A percentile compares a stretch with the other conserved stretches of the same genome.
phyloP scores from a whole-genome alignment of 2,888 invertebrate genomes.

The Eupithecia insigniata region DNA sequence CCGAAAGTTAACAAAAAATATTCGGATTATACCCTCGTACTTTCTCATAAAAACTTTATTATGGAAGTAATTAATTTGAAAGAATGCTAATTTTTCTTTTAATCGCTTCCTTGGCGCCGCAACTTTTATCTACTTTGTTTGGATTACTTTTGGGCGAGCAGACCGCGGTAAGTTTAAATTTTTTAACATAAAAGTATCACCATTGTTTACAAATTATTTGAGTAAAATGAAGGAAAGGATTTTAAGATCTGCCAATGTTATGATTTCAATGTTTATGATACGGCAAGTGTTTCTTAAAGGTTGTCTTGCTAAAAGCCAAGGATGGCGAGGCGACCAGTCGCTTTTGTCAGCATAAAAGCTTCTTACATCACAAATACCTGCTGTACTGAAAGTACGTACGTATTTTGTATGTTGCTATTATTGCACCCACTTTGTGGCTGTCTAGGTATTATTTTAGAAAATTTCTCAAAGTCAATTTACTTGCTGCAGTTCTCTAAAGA shows the following conservation, averaged over 20 bases:
- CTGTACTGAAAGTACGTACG: background rate
- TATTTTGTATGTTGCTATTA: slow-evolving; percentile 36
- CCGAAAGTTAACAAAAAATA: slow-evolving; percentile 56
- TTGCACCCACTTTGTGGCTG: slow-evolving; percentile 44
- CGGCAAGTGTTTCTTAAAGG: background rate
- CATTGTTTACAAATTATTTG: slow-evolving; percentile 45
- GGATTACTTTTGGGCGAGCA: slow-evolving; percentile 78
- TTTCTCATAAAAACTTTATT: slow-evolving; percentile 76
- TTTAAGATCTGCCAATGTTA: background rate
- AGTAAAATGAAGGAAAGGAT: slow-evolving; percentile 6
- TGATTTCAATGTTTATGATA: background rate
- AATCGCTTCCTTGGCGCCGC: slow-evolving; percentile 80
- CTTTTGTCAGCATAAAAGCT: background rate
- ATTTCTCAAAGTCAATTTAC: slow-evolving; percentile 43
- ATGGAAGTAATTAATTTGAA: slow-evolving; percentile 81
- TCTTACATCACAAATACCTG: background rate
- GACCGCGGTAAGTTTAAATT: slow-evolving; percentile 67
- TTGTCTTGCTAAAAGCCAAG: too few relatives aligned
- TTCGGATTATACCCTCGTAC: slow-evolving; percentile 65
- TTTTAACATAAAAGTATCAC: slow-evolving; percentile 53
- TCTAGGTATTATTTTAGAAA: slow-evolving; percentile 38
- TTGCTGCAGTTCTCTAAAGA: slow-evolving; percentile 23
- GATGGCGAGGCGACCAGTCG: background rate
- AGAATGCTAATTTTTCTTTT: slow-evolving; percentile 83
- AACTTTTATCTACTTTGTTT: slow-evolving; percentile 83